Conservation (phyloP, 2,113 vertebrate genomes). For the Psephotus haematonotus region DNA sequence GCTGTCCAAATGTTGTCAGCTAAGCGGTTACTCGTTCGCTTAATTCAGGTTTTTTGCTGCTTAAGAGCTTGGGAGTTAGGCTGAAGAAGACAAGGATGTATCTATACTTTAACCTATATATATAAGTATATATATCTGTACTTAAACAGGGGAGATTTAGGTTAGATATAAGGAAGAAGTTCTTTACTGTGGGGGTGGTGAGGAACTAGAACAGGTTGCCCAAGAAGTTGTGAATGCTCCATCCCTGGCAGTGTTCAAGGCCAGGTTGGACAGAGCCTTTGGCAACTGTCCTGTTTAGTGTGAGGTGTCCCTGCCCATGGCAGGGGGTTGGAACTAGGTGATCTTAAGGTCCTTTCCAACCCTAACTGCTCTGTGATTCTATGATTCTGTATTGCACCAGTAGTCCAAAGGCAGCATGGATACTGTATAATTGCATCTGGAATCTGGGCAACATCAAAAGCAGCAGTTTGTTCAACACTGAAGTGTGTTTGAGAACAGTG, state of each 20-base stretch:
- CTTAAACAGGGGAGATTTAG: neutral
- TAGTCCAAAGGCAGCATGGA: neutral
- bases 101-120: neutral
- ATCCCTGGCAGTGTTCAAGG: neutral
- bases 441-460: neutral
- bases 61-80: neutral
- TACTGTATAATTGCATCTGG: accelerated
- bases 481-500: neutral
- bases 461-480: neutral
- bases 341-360: neutral
- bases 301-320: neutral
- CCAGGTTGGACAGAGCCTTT: neutral
- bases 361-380: neutral
- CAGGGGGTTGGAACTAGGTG: neutral
- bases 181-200: neutral
- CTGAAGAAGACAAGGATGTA: neutral
- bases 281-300: neutral
- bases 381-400: neutral
- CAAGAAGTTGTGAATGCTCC: neutral
- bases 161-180: neutral
- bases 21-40: neutral
- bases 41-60: neutral
- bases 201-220: neutral
- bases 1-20: neutral
- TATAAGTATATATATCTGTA: neutral